Evolutionary conservation across 1,140 invertebrate species (phyloP).

Genomic region (Megalonaias nervosa): DNA sequence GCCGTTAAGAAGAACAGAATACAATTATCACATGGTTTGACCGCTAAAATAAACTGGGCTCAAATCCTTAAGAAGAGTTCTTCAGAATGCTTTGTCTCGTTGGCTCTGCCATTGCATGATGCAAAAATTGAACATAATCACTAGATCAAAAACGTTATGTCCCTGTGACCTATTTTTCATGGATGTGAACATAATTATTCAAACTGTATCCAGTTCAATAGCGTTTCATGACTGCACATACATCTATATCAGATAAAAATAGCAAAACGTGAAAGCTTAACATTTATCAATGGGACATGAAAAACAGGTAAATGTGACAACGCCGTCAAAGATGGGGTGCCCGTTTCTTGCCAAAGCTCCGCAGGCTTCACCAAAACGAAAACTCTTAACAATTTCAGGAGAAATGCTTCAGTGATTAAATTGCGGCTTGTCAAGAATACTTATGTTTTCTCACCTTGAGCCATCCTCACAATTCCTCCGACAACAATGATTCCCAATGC

Average conservation of each 20-base stretch:
- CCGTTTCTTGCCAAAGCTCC: not conserved
- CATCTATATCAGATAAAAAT: not conserved
- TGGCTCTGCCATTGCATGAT: no score
- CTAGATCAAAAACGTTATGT: no score
- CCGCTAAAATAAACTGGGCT: no score
- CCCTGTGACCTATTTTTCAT: no score
- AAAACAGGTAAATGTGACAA: not conserved
- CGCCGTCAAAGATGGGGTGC: not conserved
- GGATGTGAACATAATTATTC: no score
- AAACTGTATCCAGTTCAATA: no score
- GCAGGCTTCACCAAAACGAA: not conserved
- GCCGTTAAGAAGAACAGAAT: no score
- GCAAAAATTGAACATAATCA: no score
- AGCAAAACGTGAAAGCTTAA: not conserved
- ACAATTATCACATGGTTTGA: no score
- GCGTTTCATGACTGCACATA: no score
- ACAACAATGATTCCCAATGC: slow-evolving; percentile 87
- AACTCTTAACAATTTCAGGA: not conserved
- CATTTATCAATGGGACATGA: not conserved
- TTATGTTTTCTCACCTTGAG: slow-evolving; percentile 73
- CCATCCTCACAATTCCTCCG: slow-evolving; percentile 83
- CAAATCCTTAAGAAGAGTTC: no score
- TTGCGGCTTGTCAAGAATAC: not conserved
- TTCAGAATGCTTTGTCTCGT: no score
- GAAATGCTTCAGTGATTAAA: not conserved